These are phyloP conservation scores for Nymphalis io DNA, from an alignment of 1,140 invertebrate genomes.

Conservation along the genomic window DNA sequence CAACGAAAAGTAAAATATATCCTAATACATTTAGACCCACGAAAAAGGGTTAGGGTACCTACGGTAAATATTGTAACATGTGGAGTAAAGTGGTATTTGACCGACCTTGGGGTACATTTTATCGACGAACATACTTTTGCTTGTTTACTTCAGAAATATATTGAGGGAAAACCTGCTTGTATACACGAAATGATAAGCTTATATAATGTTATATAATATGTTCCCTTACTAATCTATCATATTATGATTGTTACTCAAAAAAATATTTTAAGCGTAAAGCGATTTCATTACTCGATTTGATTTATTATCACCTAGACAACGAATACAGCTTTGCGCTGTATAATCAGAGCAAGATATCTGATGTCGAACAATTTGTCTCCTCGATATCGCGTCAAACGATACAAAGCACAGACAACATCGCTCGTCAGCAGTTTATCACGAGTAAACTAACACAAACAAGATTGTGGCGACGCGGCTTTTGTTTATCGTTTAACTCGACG, in stretches of 20 bases:
- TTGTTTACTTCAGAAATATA: slow-evolving; percentile 32
- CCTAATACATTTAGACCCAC: slow-evolving; percentile 39
- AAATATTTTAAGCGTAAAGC: neutral
- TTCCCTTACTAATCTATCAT: too few relatives aligned
- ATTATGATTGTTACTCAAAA: neutral
- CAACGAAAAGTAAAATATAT: slow-evolving; percentile 39
- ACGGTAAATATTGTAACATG: slow-evolving; percentile 51
- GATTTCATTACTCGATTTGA: neutral
- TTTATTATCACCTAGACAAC: neutral
- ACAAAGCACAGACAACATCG: slow-evolving; percentile 17
- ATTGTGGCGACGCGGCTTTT: slow-evolving; percentile 62
- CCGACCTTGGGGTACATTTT: slow-evolving; percentile 43
- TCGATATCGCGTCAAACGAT: slow-evolving; percentile 17
- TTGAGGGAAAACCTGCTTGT: neutral
- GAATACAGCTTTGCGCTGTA: neutral
- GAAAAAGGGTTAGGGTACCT: slow-evolving; percentile 38
- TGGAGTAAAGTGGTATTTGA: slow-evolving; percentile 44
- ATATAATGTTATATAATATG: neutral
- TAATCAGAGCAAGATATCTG: neutral
- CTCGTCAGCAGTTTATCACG: slow-evolving; percentile 61
- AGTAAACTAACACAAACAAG: slow-evolving; percentile 74
- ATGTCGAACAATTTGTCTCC: slow-evolving; percentile 16
- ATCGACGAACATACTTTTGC: slow-evolving; percentile 38
- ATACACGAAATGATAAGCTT: neutral
- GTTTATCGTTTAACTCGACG: slow-evolving; percentile 69